Percentiles rank a stretch among this genome's conserved stretches.
These are phyloP conservation scores for Phylloscopus collybita DNA, from an alignment of 2,797 vertebrate genomes.

Conservation along the genomic window DNA sequence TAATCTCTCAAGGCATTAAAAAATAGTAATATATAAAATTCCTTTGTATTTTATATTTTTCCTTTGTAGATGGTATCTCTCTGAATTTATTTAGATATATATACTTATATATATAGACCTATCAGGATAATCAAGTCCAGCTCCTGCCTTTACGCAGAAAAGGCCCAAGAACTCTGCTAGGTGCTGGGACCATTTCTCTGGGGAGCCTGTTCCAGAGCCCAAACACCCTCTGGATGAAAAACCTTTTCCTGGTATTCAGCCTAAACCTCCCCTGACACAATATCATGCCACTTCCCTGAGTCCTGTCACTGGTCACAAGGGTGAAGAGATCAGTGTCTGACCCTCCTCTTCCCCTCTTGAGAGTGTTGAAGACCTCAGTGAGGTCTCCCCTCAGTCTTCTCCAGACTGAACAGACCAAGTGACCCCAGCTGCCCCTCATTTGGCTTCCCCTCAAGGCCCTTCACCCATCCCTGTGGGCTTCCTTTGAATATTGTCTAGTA, in stretches of 20 bases:
- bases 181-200: background rate
- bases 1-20: background rate
- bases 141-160: background rate
- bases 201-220: background rate
- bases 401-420: background rate
- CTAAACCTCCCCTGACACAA: background rate
- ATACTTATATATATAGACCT: background rate
- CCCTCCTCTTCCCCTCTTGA: background rate
- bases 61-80: background rate
- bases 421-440: background rate
- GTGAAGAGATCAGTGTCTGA: background rate
- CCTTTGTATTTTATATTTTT: background rate
- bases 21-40: background rate
- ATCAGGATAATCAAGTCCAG: background rate
- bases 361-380: rapidly evolving
- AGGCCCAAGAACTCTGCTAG: background rate
- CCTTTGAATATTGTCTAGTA: background rate
- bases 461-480: no score
- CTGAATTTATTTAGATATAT: background rate
- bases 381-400: background rate
- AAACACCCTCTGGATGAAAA: background rate
- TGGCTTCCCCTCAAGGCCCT: background rate
- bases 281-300: background rate
- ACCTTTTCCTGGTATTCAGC: background rate
- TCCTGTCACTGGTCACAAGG: background rate